Evolutionary conservation across 2,113 vertebrate species (phyloP), one percentile per base, ranked within the genome.

Genomic region (Speoplatyrhinus poulsoni): DNA sequence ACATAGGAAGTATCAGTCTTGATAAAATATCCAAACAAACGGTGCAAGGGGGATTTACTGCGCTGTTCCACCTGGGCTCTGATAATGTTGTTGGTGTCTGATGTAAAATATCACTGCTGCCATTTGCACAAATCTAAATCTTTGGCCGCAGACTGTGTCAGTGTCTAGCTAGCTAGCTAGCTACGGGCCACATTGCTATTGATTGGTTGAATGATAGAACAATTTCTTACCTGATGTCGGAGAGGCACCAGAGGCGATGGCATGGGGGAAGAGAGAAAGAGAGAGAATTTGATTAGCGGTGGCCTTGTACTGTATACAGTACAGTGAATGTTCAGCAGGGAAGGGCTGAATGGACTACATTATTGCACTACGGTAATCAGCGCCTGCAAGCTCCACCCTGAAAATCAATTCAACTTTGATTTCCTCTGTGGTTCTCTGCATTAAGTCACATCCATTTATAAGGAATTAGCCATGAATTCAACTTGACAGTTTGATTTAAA

Each of bases 181-280:
- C 87, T 86, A 80, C 63, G 56, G 80, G 79, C 88, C 71, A 88
- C 86, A 89, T 89, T 88, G 67, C 82, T 89, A 91, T 89, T 87
- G 90, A 88, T 89, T 88, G 79, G 75, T 78, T 65, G 79, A 83
- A 87, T 87, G 86, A 88, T 86, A 85, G 88, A 85, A 89, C 83
- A 85, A 83, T 89, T 88, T 90, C 91, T 91, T 91, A 89, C 88
- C 90, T 91, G 87, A 86, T 90, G 88, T 90, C 69, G 84, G 76
- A 80, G 88, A 81, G 75, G 78, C 82, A 88, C 85, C 87, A 85
- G 79, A 73, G 85, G 75, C 84, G 59, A 82, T 56, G 67, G 79
- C 79, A 80, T 75, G 59, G 71, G 81, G 72, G 71, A 76, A 84
- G 80, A 79, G 54, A 65, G 26, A 60, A 83, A 67, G n/a, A 78